A percentile compares a stretch with the other conserved stretches of the same genome.
Evolutionary conservation across 2,888 invertebrate genomes (phyloP).

Genomic region (Maniola hyperantus): DNA sequence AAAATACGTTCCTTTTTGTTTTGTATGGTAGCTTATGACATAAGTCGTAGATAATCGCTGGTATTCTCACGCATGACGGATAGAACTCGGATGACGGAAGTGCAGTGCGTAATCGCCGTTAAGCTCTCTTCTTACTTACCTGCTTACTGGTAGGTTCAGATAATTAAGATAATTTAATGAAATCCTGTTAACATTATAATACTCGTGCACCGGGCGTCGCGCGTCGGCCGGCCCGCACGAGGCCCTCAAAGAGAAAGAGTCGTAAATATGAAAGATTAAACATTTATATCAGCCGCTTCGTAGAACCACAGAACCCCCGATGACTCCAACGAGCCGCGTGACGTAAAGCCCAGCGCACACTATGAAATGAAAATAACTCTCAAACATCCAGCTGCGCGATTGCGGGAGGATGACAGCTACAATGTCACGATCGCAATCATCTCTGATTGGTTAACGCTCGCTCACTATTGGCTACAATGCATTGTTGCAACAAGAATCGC

Average conservation of each 20-base stretch:
- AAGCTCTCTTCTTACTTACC: background rate
- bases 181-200: conserved; percentile 28
- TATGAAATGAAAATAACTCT: background rate
- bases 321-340: conserved; percentile 24
- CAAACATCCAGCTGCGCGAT: no score
- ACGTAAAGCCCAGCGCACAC: conserved; percentile 24
- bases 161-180: conserved; percentile 25
- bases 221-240: conserved; percentile 26
- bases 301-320: conserved; percentile 32
- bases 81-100: no score
- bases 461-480: no score
- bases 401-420: no score
- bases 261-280: conserved; percentile 37
- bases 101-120: no score
- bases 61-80: no score
- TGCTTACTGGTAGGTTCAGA: background rate
- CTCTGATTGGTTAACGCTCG: no score
- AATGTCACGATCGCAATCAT: no score
- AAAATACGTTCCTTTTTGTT: no score
- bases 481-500: background rate
- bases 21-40: no score
- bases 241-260: conserved; percentile 32
- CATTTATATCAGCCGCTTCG: conserved; percentile 36
- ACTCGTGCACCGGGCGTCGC: conserved; percentile 18
- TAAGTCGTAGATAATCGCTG: no score